Conservation (phyloP, 53 echinoderm and acorn worm species). For the Holothuria scabra region DNA sequence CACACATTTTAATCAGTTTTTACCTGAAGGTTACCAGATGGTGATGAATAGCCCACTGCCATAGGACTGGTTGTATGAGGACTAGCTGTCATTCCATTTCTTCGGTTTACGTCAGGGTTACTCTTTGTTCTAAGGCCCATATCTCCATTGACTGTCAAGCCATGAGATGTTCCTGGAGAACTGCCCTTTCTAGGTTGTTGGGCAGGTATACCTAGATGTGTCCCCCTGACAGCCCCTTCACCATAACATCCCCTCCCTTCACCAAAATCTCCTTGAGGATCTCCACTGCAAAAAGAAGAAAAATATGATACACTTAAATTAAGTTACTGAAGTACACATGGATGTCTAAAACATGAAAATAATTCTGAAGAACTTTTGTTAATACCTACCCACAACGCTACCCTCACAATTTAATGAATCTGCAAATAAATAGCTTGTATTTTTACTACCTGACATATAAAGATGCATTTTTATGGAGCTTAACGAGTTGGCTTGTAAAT, state of each 20-base stretch:
- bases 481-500: no score
- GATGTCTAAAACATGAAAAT: no score
- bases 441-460: no score
- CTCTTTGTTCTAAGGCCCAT: slow-evolving; percentile 56
- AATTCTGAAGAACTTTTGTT: no score
- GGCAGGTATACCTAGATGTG: background rate
- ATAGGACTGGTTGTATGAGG: background rate
- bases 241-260: background rate
- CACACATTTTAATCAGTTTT: no score
- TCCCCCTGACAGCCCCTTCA: slow-evolving; percentile 7
- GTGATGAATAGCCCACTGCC: slow-evolving; percentile 33
- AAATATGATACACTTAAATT: background rate
- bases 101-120: slow-evolving; percentile 61
- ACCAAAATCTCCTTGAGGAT: slow-evolving; percentile 22
- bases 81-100: slow-evolving; percentile 6
- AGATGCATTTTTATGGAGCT: no score
- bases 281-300: slow-evolving; percentile 2
- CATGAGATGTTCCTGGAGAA: background rate
- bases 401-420: no score
- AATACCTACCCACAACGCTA: no score
- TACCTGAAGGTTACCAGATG: slow-evolving; percentile 40
- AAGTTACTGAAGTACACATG: no score
- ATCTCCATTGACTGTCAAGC: slow-evolving; percentile 52
- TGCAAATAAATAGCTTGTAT: no score
- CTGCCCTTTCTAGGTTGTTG: slow-evolving; percentile 5